Conservation (phyloP, 2,113 vertebrate species). For the Mormoops blainvillei region DNA sequence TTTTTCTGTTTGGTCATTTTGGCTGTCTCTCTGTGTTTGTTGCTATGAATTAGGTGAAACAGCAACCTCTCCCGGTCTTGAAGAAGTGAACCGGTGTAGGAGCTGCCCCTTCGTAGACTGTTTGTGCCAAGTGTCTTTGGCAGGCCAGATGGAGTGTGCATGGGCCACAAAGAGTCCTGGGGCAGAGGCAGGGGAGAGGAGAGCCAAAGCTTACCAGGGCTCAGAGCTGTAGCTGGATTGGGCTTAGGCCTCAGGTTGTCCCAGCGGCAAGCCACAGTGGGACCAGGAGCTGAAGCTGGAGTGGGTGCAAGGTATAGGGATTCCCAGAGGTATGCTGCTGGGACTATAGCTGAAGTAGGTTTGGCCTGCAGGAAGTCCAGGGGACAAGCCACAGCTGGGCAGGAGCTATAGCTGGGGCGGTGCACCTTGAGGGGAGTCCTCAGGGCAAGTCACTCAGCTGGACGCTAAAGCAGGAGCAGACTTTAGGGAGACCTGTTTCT, state of each 20-base stretch:
- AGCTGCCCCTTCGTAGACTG: no score
- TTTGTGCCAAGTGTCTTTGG: no score
- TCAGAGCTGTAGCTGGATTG: background rate
- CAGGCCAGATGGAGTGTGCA: background rate
- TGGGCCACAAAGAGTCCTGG: background rate
- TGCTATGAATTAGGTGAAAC: background rate
- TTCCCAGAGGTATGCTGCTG: background rate
- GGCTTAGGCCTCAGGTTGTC: no score
- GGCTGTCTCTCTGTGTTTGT: background rate
- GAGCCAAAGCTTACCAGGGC: background rate
- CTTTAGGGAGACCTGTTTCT: background rate
- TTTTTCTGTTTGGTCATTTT: background rate
- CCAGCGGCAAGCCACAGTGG: no score
- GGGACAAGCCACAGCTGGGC: background rate
- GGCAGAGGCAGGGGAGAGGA: background rate
- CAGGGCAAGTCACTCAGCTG: background rate
- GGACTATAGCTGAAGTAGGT: background rate
- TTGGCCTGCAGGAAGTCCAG: background rate
- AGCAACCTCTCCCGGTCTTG: background rate
- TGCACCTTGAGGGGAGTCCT: background rate
- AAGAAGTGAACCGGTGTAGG: background rate
- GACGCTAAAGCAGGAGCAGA: background rate
- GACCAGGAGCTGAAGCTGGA: no score
- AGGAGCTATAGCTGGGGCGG: background rate
- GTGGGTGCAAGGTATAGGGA: background rate